These are phyloP conservation scores for Rhamphomyia laevipes DNA, from an alignment of 2,888 invertebrate genomes.

Conservation along the genomic window DNA sequence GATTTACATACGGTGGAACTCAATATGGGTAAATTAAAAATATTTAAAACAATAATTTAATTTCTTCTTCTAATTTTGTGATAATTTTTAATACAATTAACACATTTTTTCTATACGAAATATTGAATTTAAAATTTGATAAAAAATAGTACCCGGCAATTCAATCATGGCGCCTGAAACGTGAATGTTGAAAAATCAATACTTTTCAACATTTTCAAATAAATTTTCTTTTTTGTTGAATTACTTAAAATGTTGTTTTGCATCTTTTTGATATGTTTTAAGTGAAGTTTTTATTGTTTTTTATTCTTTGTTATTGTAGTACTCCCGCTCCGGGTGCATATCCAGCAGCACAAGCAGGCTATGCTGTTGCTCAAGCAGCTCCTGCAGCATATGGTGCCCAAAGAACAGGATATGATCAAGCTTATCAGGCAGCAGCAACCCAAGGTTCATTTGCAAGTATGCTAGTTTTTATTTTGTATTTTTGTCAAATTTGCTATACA, in stretches of 20 bases:
- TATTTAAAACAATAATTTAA: slow-evolving; percentile 9
- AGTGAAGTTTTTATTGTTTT: background rate
- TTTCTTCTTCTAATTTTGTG: background rate
- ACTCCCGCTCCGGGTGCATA: slow-evolving; percentile 71
- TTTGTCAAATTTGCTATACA: background rate
- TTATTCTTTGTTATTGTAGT: slow-evolving; percentile 26
- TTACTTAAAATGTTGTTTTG: too few species aligned
- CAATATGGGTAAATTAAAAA: slow-evolving; percentile 67
- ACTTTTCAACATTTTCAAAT: slow-evolving; percentile 9
- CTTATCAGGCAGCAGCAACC: slow-evolving; percentile 66
- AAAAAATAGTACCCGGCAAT: too few species aligned
- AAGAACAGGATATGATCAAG: slow-evolving; percentile 70
- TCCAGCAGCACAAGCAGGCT: slow-evolving; percentile 70
- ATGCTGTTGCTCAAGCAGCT: slow-evolving; percentile 70
- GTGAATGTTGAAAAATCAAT: background rate
- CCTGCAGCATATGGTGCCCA: slow-evolving; percentile 79
- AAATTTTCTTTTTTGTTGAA: background rate
- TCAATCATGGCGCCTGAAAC: too few species aligned
- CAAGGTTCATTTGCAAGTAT: slow-evolving; percentile 46
- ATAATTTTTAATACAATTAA: too few species aligned
- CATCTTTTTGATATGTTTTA: too few species aligned
- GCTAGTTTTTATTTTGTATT: slow-evolving; percentile 8
- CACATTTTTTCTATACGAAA: too few species aligned
- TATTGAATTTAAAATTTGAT: too few species aligned
- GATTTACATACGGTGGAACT: slow-evolving; percentile 86